Base-by-base conservation (phyloP, 2,888 invertebrate species). In the Chaitophorus viminalis region DNA sequence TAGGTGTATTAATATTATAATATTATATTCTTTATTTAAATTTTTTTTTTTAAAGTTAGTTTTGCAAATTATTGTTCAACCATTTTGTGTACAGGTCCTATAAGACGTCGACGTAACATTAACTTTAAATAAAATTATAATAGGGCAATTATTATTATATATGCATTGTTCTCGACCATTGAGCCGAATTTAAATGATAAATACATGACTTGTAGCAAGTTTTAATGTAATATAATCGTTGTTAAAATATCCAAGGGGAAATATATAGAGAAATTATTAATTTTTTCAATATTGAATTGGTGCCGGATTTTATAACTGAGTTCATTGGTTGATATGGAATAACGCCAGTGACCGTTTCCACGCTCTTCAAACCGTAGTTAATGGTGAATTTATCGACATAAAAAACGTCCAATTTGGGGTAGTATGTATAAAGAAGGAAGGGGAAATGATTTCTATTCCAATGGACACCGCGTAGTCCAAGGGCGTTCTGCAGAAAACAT, bases 361-460 rank as follows among this genome's bases (percentile, higher is more conserved):
- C 8, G n/a, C 82, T 29, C 74, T 74, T 54, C n/a, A 60, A 18
- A 82, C 54, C 9, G 31, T 65, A 65, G 83, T 74, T 87, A 87
- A 74, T 60, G 87, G 81, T 31, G 39, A 79, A 74, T 81, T 87
- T 70, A 74, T 87, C 39, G 87, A 81, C 54, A 33, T 78, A 31
- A 85, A 85, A 52, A 68, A 36, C 79, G 72, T 54, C 31, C 36
- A 39, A 87, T 76, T 46, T 33, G 31, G 87, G 72, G 79, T 79
- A 36, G 52, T 14, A 52, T 14, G 1, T 29, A 25, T 33, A 74
- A 74, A 70, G 17, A 83, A 75, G 21, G 54, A 74, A 83, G 31
- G 46, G 68, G 68, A 84, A 84, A 84, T 84, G 65, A 87, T 79
- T 87, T 87, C 46, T 81, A 65, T 87, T 87, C 31, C 60, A 74